Percentiles rank a stretch among this genome's conserved stretches.
Conservation (phyloP, 2,113 vertebrate genomes). For the Gopherus evgoodei region DNA sequence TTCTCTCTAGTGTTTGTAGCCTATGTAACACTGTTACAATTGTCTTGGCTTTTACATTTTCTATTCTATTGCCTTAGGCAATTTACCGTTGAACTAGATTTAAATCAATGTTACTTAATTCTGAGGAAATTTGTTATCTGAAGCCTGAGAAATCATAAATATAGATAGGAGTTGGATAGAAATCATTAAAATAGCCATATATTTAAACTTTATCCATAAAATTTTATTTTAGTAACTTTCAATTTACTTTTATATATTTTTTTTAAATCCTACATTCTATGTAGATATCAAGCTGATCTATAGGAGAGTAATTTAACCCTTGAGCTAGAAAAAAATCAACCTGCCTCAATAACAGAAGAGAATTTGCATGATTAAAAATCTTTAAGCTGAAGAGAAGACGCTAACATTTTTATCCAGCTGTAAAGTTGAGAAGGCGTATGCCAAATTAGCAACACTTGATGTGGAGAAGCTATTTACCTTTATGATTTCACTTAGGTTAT, state of each 20-base stretch:
- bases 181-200: background rate
- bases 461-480: background rate
- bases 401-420: rapidly evolving
- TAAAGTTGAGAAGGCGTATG: rapidly evolving
- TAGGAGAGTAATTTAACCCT: slow-evolving; percentile 4
- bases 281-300: background rate
- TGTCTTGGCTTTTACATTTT: background rate
- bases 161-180: slow-evolving; percentile 20
- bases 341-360: background rate
- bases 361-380: slow-evolving; percentile 12
- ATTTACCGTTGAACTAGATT: background rate
- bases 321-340: background rate
- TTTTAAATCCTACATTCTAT: background rate
- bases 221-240: slow-evolving; percentile 24
- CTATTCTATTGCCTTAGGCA: background rate
- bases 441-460: background rate
- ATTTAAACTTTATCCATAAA: background rate
- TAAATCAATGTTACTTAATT: background rate
- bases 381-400: background rate
- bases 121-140: background rate
- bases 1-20: background rate
- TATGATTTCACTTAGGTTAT: background rate
- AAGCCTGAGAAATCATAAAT: slow-evolving; percentile 14
- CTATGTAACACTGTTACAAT: background rate
- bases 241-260: slow-evolving; percentile 13